Evolutionary conservation across 2,888 invertebrate species (phyloP), one percentile per base, ranked within the genome.

Genomic region (Athalia cordata): DNA sequence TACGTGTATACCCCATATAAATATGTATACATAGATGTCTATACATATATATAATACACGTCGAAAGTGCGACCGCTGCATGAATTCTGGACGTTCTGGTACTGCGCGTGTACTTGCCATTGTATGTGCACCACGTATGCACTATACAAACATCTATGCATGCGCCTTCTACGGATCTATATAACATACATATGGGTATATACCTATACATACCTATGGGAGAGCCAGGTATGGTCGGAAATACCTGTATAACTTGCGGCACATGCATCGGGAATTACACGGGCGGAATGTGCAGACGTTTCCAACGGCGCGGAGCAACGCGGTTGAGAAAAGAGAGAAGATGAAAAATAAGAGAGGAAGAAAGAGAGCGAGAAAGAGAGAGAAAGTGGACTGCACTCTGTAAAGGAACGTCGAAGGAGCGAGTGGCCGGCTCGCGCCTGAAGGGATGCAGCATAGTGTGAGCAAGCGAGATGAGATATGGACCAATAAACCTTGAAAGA

Each of bases 391-490:
- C 29, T 29, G 29, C 29, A 29, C 29, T 29, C 29, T 0, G 29
- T 29, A 29, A 2, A 29, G 29, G 29, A 29, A 29, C 29, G 29
- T 29, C 29, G 29, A 29, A 29, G 29, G 29, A 29, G 29, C 29
- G 29, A 29, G 29, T 29, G 29, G 29, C 29, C 29, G 29, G 29
- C 29, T 29, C 29, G 29, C 29, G 29, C 29, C 29, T 29, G 29
- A 29, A 29, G 29, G 29, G 29, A 29, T 29, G 29, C 29, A 29
- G 29, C 29, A 43, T 4, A 15, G 72, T 59, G 62, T 15, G 78
- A 78, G 78, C 59, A 55, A 76, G 75, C 29, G 66, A 77, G 76
- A 79, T 61, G 67, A 68, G 78, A 78, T 57, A 65, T 70, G 57
- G 78, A 57, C 61, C 61, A 68, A 79, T 74, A 67, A 61, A 76